A percentile compares a stretch with the other conserved stretches of the same genome.
phyloP scores from a whole-genome alignment of 2,797 vertebrate genomes.

The Semaprochilodus insignis region DNA sequence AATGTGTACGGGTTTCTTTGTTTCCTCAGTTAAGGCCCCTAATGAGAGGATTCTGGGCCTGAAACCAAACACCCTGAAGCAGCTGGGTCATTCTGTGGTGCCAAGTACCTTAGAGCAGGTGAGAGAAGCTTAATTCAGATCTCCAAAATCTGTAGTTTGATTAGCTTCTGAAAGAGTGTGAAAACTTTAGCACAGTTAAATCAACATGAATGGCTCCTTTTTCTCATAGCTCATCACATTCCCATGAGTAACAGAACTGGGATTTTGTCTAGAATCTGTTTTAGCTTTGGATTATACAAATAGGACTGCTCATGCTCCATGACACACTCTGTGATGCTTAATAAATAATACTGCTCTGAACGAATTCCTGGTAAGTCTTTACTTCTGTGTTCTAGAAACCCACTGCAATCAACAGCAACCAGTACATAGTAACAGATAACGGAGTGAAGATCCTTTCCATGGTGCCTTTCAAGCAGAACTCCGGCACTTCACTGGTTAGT shows the following conservation, averaged over 20 bases:
- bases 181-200: no score
- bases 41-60: constrained; percentile 83
- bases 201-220: neutral
- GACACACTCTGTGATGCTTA: neutral
- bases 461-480: constrained; percentile 75
- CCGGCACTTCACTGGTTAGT: constrained; percentile 76
- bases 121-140: constrained; percentile 31
- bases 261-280: neutral
- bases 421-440: constrained; percentile 68
- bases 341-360: neutral
- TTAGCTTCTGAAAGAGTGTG: neutral
- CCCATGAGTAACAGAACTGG: neutral
- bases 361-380: neutral
- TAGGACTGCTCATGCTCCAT: no score
- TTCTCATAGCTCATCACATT: neutral
- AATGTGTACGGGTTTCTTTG: neutral
- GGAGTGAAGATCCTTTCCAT: constrained; percentile 77
- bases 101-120: constrained; percentile 77
- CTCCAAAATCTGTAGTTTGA: no score
- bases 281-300: no score
- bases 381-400: constrained; percentile 63
- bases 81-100: constrained; percentile 85
- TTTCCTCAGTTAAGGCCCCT: constrained; percentile 75
- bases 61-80: constrained; percentile 94
- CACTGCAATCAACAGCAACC: constrained; percentile 56